Conservation (phyloP, 2,113 vertebrate species). For the Trichechus manatus region DNA sequence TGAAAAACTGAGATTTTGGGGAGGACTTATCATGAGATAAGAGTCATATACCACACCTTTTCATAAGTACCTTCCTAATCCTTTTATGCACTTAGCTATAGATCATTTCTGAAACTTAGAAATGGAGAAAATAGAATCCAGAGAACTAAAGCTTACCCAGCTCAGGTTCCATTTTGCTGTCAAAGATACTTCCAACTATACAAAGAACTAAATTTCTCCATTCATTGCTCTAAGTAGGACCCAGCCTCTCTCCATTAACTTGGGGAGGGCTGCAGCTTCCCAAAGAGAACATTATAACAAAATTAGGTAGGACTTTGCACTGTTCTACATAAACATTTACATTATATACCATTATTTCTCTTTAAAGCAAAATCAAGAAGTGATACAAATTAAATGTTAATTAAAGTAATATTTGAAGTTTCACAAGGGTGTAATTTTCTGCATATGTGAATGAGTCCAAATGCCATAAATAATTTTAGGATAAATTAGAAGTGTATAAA, state of each 20-base stretch:
- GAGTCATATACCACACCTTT: not conserved
- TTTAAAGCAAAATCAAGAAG: conserved; percentile 61
- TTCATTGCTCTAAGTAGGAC: not conserved
- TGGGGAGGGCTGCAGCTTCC: not conserved
- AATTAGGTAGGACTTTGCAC: not conserved
- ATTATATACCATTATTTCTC: conserved; percentile 58
- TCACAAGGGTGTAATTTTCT: conserved; percentile 36
- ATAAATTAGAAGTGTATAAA: conserved; percentile 48
- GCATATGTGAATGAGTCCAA: conserved; percentile 41
- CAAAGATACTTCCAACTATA: not conserved
- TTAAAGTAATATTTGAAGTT: conserved; percentile 43
- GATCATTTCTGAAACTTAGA: conserved; percentile 30
- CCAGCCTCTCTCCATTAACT: not conserved
- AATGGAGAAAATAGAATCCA: not conserved
- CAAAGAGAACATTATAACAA: conserved; percentile 58
- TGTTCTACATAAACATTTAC: conserved; percentile 45
- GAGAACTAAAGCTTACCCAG: not conserved
- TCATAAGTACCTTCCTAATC: not conserved
- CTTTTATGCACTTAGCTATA: not conserved
- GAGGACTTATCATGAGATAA: not conserved
- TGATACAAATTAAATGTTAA: conserved; percentile 59
- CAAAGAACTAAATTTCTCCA: not conserved
- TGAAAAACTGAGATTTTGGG: conserved; percentile 51
- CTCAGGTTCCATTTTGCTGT: not conserved
- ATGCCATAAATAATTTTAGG: conserved; percentile 58